Conservation (phyloP, 2,113 vertebrate genomes). For the Panthera leo region DNA sequence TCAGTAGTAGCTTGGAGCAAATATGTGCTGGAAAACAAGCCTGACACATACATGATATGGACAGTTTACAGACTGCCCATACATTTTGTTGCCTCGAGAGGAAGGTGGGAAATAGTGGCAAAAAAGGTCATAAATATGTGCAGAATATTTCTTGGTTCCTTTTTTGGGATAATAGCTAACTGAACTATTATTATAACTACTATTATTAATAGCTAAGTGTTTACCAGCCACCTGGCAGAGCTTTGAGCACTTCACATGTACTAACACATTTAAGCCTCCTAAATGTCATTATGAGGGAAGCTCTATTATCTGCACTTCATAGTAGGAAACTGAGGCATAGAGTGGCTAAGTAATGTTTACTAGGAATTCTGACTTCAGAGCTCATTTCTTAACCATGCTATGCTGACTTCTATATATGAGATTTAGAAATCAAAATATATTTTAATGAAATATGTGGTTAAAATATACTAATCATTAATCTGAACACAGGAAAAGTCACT, state of each 20-base stretch:
- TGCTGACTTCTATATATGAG: not conserved
- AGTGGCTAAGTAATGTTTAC: not conserved
- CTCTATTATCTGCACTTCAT: not conserved
- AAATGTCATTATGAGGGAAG: not conserved
- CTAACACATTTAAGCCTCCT: not conserved
- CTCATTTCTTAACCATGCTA: not conserved
- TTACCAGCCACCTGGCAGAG: not conserved
- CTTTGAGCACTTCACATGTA: not conserved
- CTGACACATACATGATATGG: not conserved
- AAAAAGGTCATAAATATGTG: not conserved
- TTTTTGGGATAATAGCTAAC: not conserved
- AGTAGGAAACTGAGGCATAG: not conserved
- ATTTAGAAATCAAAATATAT: constrained; percentile 31
- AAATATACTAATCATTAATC: not conserved
- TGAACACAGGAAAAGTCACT: not conserved
- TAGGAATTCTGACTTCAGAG: constrained; percentile 22
- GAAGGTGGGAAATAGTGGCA: not conserved
- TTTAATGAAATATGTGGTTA: constrained; percentile 48
- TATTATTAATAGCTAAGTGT: not conserved
- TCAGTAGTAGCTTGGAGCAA: not conserved
- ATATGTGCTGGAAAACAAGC: constrained; percentile 29
- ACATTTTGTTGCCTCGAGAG: not conserved
- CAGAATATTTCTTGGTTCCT: constrained; percentile 25
- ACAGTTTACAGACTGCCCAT: not conserved
- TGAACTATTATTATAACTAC: not conserved